Conservation (phyloP, 2,888 invertebrate species). For the Imbricaverruca yamaguchii region DNA sequence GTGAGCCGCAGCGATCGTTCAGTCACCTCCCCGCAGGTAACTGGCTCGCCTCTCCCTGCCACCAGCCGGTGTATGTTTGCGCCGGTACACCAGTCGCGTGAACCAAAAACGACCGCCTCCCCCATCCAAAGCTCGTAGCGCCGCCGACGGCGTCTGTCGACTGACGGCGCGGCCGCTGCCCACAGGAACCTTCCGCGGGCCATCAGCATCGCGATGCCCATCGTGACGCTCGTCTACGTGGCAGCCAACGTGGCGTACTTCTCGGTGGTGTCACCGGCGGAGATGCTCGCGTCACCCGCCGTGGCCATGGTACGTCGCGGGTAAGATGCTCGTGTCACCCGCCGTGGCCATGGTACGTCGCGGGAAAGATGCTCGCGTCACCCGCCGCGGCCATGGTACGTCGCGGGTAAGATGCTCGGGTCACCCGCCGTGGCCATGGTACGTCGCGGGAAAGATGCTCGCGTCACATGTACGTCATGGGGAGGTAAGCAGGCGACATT, state of each 20-base stretch:
- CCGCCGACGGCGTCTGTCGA: slow-evolving; percentile 69
- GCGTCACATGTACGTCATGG: too few species aligned
- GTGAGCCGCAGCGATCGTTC: too few species aligned
- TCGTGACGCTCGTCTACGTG: slow-evolving; percentile 82
- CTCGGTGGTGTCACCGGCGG: slow-evolving; percentile 68
- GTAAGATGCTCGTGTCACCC: slow-evolving; percentile 70
- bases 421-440: slow-evolving; percentile 76
- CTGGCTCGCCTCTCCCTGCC: too few species aligned
- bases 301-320: slow-evolving; percentile 79
- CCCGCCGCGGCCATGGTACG: too few species aligned
- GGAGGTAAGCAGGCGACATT: too few species aligned
- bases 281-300: slow-evolving; percentile 72
- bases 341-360: slow-evolving; percentile 65
- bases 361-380: not conserved
- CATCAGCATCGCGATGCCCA: slow-evolving; percentile 86
- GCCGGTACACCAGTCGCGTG: too few species aligned
- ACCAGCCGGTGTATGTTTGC: too few species aligned
- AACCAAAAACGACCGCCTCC: too few species aligned
- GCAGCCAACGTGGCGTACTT: slow-evolving; percentile 87
- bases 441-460: not conserved
- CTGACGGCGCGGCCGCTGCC: not conserved
- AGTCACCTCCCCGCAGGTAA: too few species aligned
- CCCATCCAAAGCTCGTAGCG: slow-evolving; percentile 38
- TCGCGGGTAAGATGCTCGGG: slow-evolving; percentile 65
- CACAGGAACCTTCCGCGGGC: slow-evolving; percentile 81